Evolutionary conservation across 2,888 invertebrate genomes (phyloP), one percentile per base, ranked within the genome.

Genomic region (Dromius quadrimaculatus): DNA sequence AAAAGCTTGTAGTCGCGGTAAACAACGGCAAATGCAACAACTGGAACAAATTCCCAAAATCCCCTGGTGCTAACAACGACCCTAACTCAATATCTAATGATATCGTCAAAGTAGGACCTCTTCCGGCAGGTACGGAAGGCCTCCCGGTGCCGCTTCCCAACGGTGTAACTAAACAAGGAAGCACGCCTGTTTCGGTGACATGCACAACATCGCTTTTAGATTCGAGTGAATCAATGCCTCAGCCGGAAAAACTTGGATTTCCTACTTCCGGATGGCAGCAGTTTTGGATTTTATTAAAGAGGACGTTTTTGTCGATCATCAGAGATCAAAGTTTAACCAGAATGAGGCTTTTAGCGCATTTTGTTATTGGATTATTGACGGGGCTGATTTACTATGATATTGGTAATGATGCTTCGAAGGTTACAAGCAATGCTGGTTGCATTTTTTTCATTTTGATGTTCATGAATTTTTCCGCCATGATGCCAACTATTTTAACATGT

Each of bases 401-500:
- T 75, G 97, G 97, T 2, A 90, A 93, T 76, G 95, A 97, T 79
- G 97, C 96, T 13, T 92, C 92, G 62, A 95, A 97, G 84, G 95
- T 95, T 19, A 93, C 92, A 87, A 97, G 95, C 83, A 98, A 98
- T 79, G 92, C 95, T 19, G 97, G 97, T 45, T 97, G 95, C 83
- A 89, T 98, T 76, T 98, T 98, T 86, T 97, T 98, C 84, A 95
- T 95, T 74, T 92, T 95, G 75, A 90, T 98, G 84, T 98, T 98
- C 83, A 92, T 97, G 75, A 97, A 97, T 92, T 98, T 97, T 82
- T 95, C 97, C 63, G 95, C 97, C 59, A 94, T 98, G 92, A 98
- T 98, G 97, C 97, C 97, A 74, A 98, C 97, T 59, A 96, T 98
- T 79, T 88, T 97, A 77, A 97, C 98, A 80, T 98, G 97, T 97